Evolutionary conservation across 2,113 vertebrate species (phyloP), one percentile per base, ranked within the genome.

Genomic region (Coptodon rendalli): DNA sequence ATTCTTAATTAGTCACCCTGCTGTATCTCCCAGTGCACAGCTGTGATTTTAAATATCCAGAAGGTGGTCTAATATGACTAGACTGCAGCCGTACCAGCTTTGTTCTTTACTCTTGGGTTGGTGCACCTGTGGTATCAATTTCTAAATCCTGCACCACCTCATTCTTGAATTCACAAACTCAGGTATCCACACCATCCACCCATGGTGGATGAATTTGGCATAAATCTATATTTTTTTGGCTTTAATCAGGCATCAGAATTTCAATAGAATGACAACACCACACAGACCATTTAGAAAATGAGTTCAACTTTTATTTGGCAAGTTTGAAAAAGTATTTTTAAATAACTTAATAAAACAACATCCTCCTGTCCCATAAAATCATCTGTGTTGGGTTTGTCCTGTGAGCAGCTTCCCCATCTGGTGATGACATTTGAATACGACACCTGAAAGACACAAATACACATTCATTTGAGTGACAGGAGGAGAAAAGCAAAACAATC

Each of bases 361-460:
- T 43, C n/a, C 66, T 71, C 36, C 12, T 24, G n/a, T 71, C 66
- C 66, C 71, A 48, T 76, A 48, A 43, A 17, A 38, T 10, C 9
- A 27, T 24, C 13, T 48, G 3, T 36, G 38, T 63, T 57, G 14
- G 68, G 22, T 13, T 36, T 7, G 16, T 48, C 54, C 9, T 4
- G 9, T 48, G 6, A 6, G n/a, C 57, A 36, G 8, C 16, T 61
- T 82, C 63, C 40, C 38, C 56, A 29, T 43, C 80, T 12, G 36
- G 16, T 59, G 53, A 29, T 6, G 2, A 8, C 7, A 59, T 59
- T 45, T 61, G 66, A 76, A 84, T 22, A 53, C 7, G 0, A 38
- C 43, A 17, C 76, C 89, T 91, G 80, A 34, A 90, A 50, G 14
- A 92, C 6, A 92, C 6, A 79, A 45, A 78, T 2, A 5, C 6